These are phyloP conservation scores for Drosophila asahinai DNA, from an alignment of 1,140 invertebrate species.

Conservation along the genomic window DNA sequence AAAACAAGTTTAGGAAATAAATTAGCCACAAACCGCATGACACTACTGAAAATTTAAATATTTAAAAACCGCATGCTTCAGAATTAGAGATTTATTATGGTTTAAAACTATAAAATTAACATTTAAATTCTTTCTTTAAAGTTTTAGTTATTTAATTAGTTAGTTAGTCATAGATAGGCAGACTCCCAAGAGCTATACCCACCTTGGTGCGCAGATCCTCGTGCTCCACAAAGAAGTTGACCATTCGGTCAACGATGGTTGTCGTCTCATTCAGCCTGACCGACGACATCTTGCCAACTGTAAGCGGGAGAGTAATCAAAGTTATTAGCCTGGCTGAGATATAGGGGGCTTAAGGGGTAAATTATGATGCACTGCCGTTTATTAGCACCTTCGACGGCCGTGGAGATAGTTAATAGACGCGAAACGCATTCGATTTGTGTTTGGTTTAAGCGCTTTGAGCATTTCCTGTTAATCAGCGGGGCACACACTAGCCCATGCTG, in stretches of 20 bases:
- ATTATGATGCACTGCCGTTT: slow-evolving; percentile 14
- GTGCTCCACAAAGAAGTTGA: slow-evolving; percentile 84
- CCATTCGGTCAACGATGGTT: slow-evolving; percentile 81
- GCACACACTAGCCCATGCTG: slow-evolving; percentile 50
- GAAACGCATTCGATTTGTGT: slow-evolving; percentile 39
- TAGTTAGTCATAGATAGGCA: too few relatives aligned
- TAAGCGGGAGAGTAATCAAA: slow-evolving; percentile 27
- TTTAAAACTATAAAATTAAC: too few relatives aligned
- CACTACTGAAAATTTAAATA: neutral
- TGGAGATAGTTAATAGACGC: slow-evolving; percentile 29
- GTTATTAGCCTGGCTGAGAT: slow-evolving; percentile 12
- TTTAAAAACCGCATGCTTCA: neutral
- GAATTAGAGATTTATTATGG: neutral
- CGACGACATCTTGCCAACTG: slow-evolving; percentile 73
- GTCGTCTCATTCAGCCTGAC: slow-evolving; percentile 78
- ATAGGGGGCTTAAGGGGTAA: slow-evolving; percentile 3
- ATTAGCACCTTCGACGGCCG: slow-evolving; percentile 56
- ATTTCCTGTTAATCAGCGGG: slow-evolving; percentile 54
- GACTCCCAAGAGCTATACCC: neutral
- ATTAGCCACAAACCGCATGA: neutral
- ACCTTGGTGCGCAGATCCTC: slow-evolving; percentile 83
- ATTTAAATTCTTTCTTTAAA: too few relatives aligned
- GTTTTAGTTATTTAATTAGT: neutral
- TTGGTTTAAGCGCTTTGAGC: slow-evolving; percentile 43
- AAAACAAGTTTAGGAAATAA: slow-evolving; percentile 1